A percentile compares a stretch with the other conserved stretches of the same genome.
These are phyloP conservation scores for Cryptoprocta ferox DNA, from an alignment of 2,797 vertebrate genomes.

Conservation along the genomic window DNA sequence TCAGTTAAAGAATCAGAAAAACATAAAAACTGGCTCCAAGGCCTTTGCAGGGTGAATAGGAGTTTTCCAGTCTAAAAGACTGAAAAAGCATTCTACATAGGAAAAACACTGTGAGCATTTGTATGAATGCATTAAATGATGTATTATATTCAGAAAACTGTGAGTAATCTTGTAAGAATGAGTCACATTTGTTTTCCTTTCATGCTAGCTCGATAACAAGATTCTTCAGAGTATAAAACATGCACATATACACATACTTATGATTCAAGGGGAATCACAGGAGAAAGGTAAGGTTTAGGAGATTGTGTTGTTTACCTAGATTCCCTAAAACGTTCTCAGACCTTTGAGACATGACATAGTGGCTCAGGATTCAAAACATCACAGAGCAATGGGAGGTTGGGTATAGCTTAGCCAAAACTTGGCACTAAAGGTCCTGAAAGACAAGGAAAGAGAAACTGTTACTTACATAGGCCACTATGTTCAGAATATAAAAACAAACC, in stretches of 20 bases:
- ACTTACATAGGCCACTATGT: not conserved
- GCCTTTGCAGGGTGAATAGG: not conserved
- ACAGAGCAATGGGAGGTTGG: not conserved
- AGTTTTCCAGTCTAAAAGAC: not conserved
- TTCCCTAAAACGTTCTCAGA: not conserved
- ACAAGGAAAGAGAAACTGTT: not conserved
- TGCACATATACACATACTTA: not conserved
- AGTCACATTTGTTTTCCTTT: slow-evolving; percentile 2
- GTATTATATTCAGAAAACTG: not conserved
- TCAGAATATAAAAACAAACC: not conserved
- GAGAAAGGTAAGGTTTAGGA: not conserved
- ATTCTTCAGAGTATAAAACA: not conserved
- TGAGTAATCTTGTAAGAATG: not conserved
- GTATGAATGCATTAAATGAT: not conserved
- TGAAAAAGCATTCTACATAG: not conserved
- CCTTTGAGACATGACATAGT: not conserved
- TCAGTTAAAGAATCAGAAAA: not conserved
- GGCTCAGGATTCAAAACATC: not conserved
- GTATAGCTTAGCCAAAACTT: not conserved
- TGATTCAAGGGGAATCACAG: not conserved
- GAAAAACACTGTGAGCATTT: not conserved
- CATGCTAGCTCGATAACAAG: not conserved
- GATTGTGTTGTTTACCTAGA: not conserved
- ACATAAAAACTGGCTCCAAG: not conserved
- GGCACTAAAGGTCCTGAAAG: not conserved